Conservation (phyloP, 2,888 invertebrate genomes). For the Leptinotarsa tumamoca region DNA sequence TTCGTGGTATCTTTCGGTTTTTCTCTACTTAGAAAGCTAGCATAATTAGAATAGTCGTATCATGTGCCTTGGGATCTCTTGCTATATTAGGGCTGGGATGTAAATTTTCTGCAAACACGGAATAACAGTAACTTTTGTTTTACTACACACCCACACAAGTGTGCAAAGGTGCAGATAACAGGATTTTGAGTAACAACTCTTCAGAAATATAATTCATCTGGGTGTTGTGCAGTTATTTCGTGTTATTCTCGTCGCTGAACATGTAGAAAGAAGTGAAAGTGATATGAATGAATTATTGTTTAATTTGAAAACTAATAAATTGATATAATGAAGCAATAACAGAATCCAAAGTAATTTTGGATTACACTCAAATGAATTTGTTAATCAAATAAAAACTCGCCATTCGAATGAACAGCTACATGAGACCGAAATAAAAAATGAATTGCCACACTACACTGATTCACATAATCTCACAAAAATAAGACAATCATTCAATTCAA, state of each 20-base stretch:
- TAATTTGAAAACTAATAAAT: too few relatives aligned
- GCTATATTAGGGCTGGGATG: conserved; percentile 56
- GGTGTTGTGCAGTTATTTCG: neutral
- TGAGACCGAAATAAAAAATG: too few relatives aligned
- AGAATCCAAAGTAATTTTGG: too few relatives aligned
- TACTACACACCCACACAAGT: conserved; percentile 21
- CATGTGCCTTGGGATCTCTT: conserved; percentile 48
- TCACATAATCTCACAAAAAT: too few relatives aligned
- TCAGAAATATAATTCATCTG: neutral
- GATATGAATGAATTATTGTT: too few relatives aligned
- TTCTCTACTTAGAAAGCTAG: conserved; percentile 58
- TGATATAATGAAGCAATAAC: too few relatives aligned
- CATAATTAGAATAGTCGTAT: conserved; percentile 58
- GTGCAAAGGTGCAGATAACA: neutral
- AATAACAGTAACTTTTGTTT: conserved; percentile 40
- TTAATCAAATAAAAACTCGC: too few relatives aligned
- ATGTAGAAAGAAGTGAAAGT: too few relatives aligned
- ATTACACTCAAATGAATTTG: too few relatives aligned
- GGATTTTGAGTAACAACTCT: conserved; percentile 14
- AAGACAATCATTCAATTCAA: too few relatives aligned
- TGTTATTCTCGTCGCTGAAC: neutral
- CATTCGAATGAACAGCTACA: too few relatives aligned
- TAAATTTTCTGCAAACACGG: conserved; percentile 50
- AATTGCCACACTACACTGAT: too few relatives aligned
- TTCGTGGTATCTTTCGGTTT: conserved; percentile 20